Evolutionary conservation across 2,888 invertebrate species (phyloP), one percentile per base, ranked within the genome.

Genomic region (Anoplius nigerrimus): DNA sequence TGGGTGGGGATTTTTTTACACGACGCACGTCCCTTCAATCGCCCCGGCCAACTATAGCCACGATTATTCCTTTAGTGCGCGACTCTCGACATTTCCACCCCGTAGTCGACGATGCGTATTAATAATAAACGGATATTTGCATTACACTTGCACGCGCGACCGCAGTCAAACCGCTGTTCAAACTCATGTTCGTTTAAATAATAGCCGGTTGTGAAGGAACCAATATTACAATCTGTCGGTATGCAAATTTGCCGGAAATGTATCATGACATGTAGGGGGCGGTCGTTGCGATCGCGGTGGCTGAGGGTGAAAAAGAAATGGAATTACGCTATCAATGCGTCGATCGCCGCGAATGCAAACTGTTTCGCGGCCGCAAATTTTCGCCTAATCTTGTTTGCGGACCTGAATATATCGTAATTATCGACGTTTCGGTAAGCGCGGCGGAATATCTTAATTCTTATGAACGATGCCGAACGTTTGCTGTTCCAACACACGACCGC

Each of bases 51-150:
- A 64, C 62, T 63, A 61, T 43, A 6, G 43, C 46, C 61, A 51
- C 43, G 43, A 52, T 58, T 68, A 68, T 66, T 67, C 72, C 64
- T 70, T 70, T 43, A 62, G 53, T 60, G 24, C 34, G 58, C 48
- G 45, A 22, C 43, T 55, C 27, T 46, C 34, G 52, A 52, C 60
- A 54, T 45, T 45, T 13, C 43, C 55, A 24, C 57, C 57, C 66
- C 54, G 46, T 43, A 51, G 52, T 43, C 20, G 45, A 63, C 51
- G 45, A 34, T 18, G 51, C 51, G 55, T 61, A 64, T 67, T 66
- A 72, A 70, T 70, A 70, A 70, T 20, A 34, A 48, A 55, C 5
- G 53, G 54, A 54, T 72, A 69, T 66, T 69, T 72, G 63, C 62
- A 67, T 72, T 70, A 64, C 62, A 64, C 53, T 60, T 51, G 57